A percentile compares a stretch with the other conserved stretches of the same genome.
Conservation (phyloP, 2,113 vertebrate species). For the Rousettus leschenaultii region DNA sequence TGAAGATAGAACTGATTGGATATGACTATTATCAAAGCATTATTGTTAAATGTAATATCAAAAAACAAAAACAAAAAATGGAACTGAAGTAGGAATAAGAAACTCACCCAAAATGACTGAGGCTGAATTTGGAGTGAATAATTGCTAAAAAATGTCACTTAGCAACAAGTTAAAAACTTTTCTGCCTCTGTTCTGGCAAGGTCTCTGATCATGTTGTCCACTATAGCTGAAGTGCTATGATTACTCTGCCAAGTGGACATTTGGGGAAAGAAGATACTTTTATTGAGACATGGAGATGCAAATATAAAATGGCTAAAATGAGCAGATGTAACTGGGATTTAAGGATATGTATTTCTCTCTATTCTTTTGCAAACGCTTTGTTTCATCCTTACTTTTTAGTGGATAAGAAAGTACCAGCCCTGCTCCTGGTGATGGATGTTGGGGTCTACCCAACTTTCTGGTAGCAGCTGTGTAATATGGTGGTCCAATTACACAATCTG, state of each 20-base stretch:
- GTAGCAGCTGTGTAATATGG: too few species aligned
- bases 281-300: not conserved
- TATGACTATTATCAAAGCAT: not conserved
- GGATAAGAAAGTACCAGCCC: not conserved
- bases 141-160: not conserved
- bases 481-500: not conserved
- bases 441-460: not conserved
- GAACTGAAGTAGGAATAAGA: not conserved
- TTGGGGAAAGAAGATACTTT: not conserved
- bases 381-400: not conserved
- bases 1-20: not conserved
- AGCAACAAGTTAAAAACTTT: not conserved
- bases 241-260: not conserved
- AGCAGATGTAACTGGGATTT: not conserved
- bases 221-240: not conserved
- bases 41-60: not conserved
- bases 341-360: not conserved
- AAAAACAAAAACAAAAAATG: not conserved
- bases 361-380: not conserved
- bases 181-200: not conserved
- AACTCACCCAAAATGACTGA: not conserved
- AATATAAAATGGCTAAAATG: not conserved
- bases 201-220: not conserved
- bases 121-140: not conserved
- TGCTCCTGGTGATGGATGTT: not conserved